phyloP scores from a whole-genome alignment of 2,113 vertebrate species.

The Pao palembangensis region DNA sequence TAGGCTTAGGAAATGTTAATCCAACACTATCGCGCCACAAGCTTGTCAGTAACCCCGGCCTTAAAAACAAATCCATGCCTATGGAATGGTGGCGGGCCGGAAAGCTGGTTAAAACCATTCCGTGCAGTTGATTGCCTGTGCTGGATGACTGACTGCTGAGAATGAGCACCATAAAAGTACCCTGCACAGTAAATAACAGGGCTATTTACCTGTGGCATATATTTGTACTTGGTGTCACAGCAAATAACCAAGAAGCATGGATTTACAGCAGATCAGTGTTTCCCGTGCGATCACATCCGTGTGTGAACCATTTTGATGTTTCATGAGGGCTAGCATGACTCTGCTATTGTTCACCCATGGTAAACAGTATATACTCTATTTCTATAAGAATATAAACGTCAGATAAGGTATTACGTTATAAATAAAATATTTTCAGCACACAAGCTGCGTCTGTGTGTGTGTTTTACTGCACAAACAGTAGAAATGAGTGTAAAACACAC shows the following conservation, averaged over 20 bases:
- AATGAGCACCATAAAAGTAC: slow-evolving; percentile 34
- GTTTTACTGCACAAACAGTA: neutral
- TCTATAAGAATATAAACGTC: slow-evolving; percentile 71
- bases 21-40: slow-evolving; percentile 1
- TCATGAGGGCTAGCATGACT: slow-evolving; percentile 81
- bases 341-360: slow-evolving; percentile 70
- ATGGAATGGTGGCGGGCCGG: neutral
- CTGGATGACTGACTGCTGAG: slow-evolving; percentile 20
- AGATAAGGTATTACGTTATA: slow-evolving; percentile 74
- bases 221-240: slow-evolving; percentile 60
- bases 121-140: slow-evolving; percentile 24
- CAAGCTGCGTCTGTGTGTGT: slow-evolving; percentile 12
- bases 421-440: slow-evolving; percentile 80
- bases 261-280: slow-evolving; percentile 65
- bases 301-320: slow-evolving; percentile 70
- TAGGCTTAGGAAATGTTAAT: slow-evolving; percentile 11
- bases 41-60: slow-evolving; percentile 10
- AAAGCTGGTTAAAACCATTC: neutral
- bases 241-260: slow-evolving; percentile 73
- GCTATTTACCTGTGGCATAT: slow-evolving; percentile 50
- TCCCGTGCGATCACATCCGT: slow-evolving; percentile 72
- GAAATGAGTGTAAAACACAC: too few relatives aligned
- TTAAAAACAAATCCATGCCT: slow-evolving; percentile 17
- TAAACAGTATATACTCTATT: slow-evolving; percentile 60
- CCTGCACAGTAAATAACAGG: slow-evolving; percentile 43